Evolutionary conservation across 2,797 vertebrate species (phyloP), one percentile per base, ranked within the genome.

Genomic region (Phataginus tricuspis): DNA sequence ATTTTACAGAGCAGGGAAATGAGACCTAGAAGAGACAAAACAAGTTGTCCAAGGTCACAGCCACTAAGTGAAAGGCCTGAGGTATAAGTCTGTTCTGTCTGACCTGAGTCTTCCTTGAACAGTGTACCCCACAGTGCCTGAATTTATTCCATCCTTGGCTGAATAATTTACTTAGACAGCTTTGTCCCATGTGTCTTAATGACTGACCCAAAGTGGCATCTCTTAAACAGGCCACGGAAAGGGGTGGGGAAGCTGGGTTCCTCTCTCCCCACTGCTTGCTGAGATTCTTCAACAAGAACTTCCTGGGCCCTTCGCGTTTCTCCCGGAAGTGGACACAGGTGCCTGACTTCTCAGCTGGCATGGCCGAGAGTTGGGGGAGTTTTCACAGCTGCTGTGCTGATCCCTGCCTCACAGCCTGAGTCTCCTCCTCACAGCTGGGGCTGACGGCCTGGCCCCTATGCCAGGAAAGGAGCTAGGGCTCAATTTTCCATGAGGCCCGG

Each of bases 161-260:
- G 31, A 78, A 68, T 94, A 74, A 59, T 75, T 53, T 49, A 45
- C 57, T 79, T 91, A 77, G 83, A 84, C 64, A 72, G 63, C 90
- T 80, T 88, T 86, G 42, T 55, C 74, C 64, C 11, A 4, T 49
- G n/a, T 79, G 15, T 94, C 85, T 92, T 93, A 91, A 71, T 15
- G 69, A 77, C 63, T 93, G 59, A 53, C 27, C n/a, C 23, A 53
- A 29, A 59, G 66, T 91, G 53, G n/a, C 3, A 27, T 97, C 80
- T 88, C 61, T 93, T 85, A 85, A 75, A 63, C 21, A 27, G 12
- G 39, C 25, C 74, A 31, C 90, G 49, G 39, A 39, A 83, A 95
- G 71, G n/a, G 64, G 29, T 49, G 25, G 51, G 53, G 51, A 61
- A 31, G 4, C 53, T 23, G 37, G 10, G 31, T 39, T 88, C 53